Evolutionary conservation across 2,113 vertebrate species (phyloP).

Genomic region (Actinemys pallida): DNA sequence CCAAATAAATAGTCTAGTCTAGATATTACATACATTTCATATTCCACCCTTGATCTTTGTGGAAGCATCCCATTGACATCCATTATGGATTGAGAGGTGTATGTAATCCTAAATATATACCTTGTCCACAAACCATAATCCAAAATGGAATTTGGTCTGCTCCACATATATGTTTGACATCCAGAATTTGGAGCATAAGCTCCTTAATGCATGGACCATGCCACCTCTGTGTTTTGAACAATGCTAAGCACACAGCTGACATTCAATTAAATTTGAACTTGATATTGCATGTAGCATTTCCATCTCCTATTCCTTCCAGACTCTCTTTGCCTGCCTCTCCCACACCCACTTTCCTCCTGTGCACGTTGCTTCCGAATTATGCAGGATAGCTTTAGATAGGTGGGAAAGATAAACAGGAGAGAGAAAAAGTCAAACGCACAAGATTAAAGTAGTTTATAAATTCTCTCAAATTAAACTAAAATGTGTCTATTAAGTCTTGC

Average conservation of each 20-base stretch:
- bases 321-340: background rate
- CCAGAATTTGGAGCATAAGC: background rate
- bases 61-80: background rate
- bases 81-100: background rate
- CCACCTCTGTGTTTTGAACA: background rate
- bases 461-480: background rate
- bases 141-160: background rate
- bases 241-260: background rate
- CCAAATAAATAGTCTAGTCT: background rate
- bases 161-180: background rate
- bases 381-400: background rate
- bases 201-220: background rate
- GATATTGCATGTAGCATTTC: background rate
- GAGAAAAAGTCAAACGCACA: background rate
- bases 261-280: no score
- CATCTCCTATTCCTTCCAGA: background rate
- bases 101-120: background rate
- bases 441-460: background rate
- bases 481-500: background rate
- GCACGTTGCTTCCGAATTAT: background rate
- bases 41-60: constrained; percentile 7
- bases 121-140: background rate
- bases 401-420: background rate
- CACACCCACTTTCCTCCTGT: background rate
- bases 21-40: background rate